Base-by-base conservation (phyloP, 2,113 vertebrate genomes). In the Oophaga pumilio region DNA sequence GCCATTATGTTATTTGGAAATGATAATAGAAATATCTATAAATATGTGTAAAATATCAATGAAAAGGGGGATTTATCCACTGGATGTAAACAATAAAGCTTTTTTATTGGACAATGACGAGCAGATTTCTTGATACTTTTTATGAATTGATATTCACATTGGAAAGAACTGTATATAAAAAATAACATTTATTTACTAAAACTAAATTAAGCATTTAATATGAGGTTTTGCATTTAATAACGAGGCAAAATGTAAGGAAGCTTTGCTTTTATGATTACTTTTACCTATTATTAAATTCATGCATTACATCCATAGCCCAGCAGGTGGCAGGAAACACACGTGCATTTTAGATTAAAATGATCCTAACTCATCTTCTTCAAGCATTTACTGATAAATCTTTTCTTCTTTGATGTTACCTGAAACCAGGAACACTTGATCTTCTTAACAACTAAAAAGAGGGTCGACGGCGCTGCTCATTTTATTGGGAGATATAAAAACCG, bases 341-440 rank as follows among this genome's bases (percentile, higher is more conserved):
- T 52, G 26, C n/a, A 11, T 78, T 86, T 12, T 50, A 24, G 50
- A 53, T 24, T 53, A 28, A 59, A 69, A 71, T 52, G 33, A 78
- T 85, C 71, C 76, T 76, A 83, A 11, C 84, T 76, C 12, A 13
- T 69, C 74, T 59, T 60, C 69, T 60, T 76, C 26, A 59, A 52
- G 74, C 59, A 86, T 64, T 86, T 77, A 9, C 60, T 86, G 57
- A 78, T 76, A 76, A 77, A 77, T 86, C 73, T 64, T 86, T 86
- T 86, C 59, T 86, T 86, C 84, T 86, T 86, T 86, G 84, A 86
- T 86, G 84, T 86, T 77, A 64, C 84, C 84, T 86, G 74, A 76
- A 86, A 86, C 84, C 59, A 86, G 84, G 83, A 76, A 62, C 84
- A 77, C 73, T 77, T 86, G 84, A 86, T 86, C 84, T 86, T 86